Evolutionary conservation across 2,797 vertebrate genomes (phyloP).

Genomic region (Momotus momota): DNA sequence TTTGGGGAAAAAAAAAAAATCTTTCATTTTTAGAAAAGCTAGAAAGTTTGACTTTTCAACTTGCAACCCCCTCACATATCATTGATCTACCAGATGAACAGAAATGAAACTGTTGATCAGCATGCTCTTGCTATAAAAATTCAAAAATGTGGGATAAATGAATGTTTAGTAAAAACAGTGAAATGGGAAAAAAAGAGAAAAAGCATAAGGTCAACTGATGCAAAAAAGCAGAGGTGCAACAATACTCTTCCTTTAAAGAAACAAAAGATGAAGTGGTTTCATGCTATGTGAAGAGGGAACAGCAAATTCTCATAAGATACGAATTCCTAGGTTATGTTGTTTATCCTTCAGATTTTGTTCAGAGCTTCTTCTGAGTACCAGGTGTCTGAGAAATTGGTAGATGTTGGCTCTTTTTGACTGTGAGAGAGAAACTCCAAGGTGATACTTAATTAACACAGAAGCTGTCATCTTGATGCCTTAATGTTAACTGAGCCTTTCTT

Average conservation of each 20-base stretch:
- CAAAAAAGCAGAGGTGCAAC: neutral
- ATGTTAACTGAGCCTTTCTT: neutral
- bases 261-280: neutral
- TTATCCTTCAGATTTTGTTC: neutral
- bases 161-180: neutral
- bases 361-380: neutral
- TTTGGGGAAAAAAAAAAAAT: neutral
- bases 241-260: neutral
- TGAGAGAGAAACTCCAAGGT: neutral
- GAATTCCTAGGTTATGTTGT: neutral
- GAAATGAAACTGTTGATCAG: neutral
- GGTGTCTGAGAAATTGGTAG: neutral
- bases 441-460: neutral
- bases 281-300: neutral
- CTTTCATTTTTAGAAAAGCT: constrained; percentile 20
- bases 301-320: neutral
- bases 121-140: neutral
- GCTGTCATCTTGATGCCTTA: neutral
- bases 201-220: neutral
- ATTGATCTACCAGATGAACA: neutral
- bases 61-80: neutral
- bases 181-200: neutral
- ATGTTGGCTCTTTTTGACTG: neutral
- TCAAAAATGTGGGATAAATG: neutral
- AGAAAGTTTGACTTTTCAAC: neutral